Evolutionary conservation across 1,140 invertebrate genomes (phyloP).

Genomic region (Brachystomella parvula): DNA sequence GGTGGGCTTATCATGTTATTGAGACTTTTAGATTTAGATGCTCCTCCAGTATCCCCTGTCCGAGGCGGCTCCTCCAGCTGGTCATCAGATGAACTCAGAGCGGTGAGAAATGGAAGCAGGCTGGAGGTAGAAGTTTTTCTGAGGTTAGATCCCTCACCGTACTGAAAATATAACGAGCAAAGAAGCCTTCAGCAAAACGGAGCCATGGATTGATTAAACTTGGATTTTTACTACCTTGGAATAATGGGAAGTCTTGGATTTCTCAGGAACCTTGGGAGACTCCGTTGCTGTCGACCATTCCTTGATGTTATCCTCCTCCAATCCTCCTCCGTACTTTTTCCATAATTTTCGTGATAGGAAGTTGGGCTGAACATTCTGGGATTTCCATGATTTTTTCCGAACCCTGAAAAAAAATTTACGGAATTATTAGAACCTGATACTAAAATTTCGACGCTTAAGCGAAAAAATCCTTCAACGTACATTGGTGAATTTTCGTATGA

Average conservation of each 20-base stretch:
- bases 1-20: neutral
- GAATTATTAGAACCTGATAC: neutral
- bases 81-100: slow-evolving; percentile 36
- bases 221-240: neutral
- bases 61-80: slow-evolving; percentile 24
- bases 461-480: slow-evolving; percentile 19
- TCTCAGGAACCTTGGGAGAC: neutral
- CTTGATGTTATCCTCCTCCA: neutral
- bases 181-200: neutral
- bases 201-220: neutral
- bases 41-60: neutral
- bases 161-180: neutral
- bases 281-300: neutral
- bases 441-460: neutral
- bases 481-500: slow-evolving; percentile 38
- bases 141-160: neutral
- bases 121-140: slow-evolving; percentile 28
- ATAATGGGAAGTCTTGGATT: neutral
- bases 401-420: slow-evolving; percentile 14
- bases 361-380: slow-evolving; percentile 16
- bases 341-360: slow-evolving; percentile 30
- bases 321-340: slow-evolving; percentile 22
- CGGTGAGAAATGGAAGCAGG: slow-evolving; percentile 33
- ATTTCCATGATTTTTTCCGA: slow-evolving; percentile 32
- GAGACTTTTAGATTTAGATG: slow-evolving; percentile 4